Conservation (phyloP, 1,140 invertebrate genomes). For the Eupeodes corollae region DNA sequence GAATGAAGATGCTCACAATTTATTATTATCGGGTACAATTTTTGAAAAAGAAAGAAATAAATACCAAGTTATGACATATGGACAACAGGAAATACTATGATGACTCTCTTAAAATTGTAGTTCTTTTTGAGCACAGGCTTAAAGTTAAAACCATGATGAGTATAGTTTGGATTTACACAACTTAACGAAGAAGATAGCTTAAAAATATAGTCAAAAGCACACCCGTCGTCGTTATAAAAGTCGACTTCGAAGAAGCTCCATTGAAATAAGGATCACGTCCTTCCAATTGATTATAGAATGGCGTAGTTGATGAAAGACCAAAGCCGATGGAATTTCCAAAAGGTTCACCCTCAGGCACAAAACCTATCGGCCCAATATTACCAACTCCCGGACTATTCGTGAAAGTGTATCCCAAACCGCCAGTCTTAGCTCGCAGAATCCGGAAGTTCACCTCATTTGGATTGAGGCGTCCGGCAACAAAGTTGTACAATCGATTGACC, state of each 20-base stretch:
- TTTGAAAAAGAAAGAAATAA: too few species aligned
- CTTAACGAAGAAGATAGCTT: too few species aligned
- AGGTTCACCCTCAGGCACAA: not conserved
- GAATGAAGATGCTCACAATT: too few species aligned
- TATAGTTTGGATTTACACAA: too few species aligned
- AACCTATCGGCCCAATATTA: not conserved
- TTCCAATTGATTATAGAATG: slow-evolving; percentile 2
- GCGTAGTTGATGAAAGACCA: slow-evolving; percentile 8
- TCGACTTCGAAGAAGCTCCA: not conserved
- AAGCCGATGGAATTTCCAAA: slow-evolving; percentile 1
- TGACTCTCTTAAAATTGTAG: too few species aligned
- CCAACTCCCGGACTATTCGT: slow-evolving; percentile 8
- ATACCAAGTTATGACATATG: too few species aligned
- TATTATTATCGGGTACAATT: too few species aligned
- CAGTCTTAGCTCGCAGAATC: slow-evolving; percentile 43
- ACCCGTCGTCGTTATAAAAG: not conserved
- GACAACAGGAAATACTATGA: too few species aligned
- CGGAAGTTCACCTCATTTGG: slow-evolving; percentile 46
- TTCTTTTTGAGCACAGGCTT: too few species aligned
- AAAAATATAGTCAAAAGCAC: too few species aligned
- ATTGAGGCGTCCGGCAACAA: slow-evolving; percentile 43
- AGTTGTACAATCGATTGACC: slow-evolving; percentile 53
- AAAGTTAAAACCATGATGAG: too few species aligned
- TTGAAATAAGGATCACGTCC: not conserved
- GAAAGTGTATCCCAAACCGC: slow-evolving; percentile 53